Percentiles rank a stretch among this genome's conserved stretches.
phyloP scores from a whole-genome alignment of 2,797 vertebrate genomes.

The Thunnus albacares region DNA sequence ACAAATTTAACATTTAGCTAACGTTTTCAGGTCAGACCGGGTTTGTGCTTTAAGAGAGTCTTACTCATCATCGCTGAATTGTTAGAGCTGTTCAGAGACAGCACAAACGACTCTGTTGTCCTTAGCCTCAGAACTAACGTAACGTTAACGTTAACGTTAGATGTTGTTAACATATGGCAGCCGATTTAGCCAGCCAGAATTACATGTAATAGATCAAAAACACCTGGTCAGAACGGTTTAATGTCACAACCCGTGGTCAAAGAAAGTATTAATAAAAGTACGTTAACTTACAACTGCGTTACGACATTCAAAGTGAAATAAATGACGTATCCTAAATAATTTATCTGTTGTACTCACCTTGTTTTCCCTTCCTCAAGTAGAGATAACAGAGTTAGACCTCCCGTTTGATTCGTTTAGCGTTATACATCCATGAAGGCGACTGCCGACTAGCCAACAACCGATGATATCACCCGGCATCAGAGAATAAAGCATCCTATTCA shows the following conservation, averaged over 20 bases:
- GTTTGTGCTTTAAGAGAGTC: not conserved
- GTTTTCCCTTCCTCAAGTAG: not conserved
- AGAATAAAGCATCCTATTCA: constrained; percentile 52
- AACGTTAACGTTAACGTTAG: not conserved
- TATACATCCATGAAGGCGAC: not conserved
- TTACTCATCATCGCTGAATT: not conserved
- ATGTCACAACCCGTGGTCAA: not conserved
- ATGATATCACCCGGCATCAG: constrained; percentile 23
- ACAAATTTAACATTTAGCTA: not conserved
- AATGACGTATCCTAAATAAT: not conserved
- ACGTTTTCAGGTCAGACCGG: not conserved
- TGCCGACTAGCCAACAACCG: not conserved
- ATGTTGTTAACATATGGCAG: not conserved
- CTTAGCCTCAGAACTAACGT: not conserved
- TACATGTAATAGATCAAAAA: not conserved
- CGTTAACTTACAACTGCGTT: not conserved
- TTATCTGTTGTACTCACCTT: constrained; percentile 48
- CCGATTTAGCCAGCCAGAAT: not conserved
- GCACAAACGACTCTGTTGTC: not conserved
- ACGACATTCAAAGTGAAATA: not conserved
- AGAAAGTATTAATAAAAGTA: not conserved
- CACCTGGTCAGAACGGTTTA: not conserved
- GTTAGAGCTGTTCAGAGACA: not conserved
- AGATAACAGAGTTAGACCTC: not conserved
- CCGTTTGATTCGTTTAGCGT: not conserved